phyloP scores from a whole-genome alignment of 2,113 vertebrate species.

The Emydocephalus ijimae region DNA sequence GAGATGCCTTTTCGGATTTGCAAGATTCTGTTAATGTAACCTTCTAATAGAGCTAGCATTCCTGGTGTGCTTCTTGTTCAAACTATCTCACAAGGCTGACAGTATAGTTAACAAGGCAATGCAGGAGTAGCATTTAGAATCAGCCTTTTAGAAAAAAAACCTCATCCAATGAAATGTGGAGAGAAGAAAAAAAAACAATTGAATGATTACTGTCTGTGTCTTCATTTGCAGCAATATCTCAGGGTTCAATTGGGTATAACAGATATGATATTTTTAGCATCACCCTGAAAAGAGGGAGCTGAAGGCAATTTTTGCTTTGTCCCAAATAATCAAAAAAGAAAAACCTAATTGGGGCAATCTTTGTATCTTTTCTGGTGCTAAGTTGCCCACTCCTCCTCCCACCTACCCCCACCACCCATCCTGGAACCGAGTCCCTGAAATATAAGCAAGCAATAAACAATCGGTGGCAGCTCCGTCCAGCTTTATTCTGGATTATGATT shows the following conservation, averaged over 20 bases:
- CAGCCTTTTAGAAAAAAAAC: background rate
- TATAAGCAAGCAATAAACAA: constrained; percentile 1
- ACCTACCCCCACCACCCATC: background rate
- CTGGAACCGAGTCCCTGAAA: constrained; percentile 16
- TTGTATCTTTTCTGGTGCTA: background rate
- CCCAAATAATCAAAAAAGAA: background rate
- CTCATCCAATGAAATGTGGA: background rate
- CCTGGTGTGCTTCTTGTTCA: background rate
- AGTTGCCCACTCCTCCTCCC: background rate
- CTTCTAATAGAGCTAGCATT: background rate
- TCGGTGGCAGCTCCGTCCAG: background rate
- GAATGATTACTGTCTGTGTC: background rate
- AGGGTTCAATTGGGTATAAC: background rate
- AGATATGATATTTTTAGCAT: background rate
- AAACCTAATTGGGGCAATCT: background rate
- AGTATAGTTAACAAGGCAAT: background rate
- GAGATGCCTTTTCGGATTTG: background rate
- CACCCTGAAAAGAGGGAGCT: background rate
- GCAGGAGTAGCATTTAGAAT: background rate
- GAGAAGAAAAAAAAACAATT: background rate
- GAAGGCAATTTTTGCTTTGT: background rate
- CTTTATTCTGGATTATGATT: background rate
- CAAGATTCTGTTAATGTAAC: background rate
- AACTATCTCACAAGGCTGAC: background rate
- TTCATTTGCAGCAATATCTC: background rate